phyloP scores from a whole-genome alignment of 2,888 invertebrate genomes.

The Dynastes maya region DNA sequence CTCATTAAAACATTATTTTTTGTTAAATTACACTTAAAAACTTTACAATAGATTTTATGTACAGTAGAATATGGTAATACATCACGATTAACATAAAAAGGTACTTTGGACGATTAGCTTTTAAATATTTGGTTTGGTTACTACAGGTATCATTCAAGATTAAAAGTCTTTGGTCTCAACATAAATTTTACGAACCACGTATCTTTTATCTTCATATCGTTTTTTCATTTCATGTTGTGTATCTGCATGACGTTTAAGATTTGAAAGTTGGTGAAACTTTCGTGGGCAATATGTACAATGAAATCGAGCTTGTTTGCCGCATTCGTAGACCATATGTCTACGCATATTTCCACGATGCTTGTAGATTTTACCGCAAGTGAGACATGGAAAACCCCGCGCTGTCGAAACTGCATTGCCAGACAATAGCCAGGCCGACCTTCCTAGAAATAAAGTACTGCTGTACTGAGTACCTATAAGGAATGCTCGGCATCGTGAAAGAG shows the following conservation, averaged over 20 bases:
- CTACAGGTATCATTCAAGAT: neutral
- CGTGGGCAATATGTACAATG: conserved; percentile 78
- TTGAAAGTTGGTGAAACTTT: conserved; percentile 73
- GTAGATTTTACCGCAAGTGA: conserved; percentile 87
- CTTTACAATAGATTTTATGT: conserved; percentile 13
- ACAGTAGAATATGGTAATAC: conserved; percentile 31
- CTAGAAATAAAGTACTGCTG: conserved; percentile 70
- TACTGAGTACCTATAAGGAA: conserved; percentile 57
- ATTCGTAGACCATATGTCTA: conserved; percentile 83
- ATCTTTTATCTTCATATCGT: conserved; percentile 32
- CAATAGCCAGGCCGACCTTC: conserved; percentile 59
- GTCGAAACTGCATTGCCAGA: conserved; percentile 52
- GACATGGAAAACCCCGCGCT: conserved; percentile 70
- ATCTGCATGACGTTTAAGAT: conserved; percentile 69
- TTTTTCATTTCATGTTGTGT: conserved; percentile 60
- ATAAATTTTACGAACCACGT: conserved; percentile 35
- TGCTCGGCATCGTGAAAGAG: conserved; percentile 42
- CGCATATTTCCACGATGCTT: conserved; percentile 85
- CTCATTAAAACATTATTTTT: too few species aligned
- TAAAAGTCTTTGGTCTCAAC: conserved; percentile 35
- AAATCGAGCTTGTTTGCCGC: conserved; percentile 78
- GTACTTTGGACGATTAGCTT: conserved; percentile 35
- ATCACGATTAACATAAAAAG: conserved; percentile 16
- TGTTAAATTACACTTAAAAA: neutral
- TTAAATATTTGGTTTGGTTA: conserved; percentile 10